These are phyloP conservation scores for Cydia fagiglandana DNA, from an alignment of 1,140 invertebrate species.

Conservation along the genomic window DNA sequence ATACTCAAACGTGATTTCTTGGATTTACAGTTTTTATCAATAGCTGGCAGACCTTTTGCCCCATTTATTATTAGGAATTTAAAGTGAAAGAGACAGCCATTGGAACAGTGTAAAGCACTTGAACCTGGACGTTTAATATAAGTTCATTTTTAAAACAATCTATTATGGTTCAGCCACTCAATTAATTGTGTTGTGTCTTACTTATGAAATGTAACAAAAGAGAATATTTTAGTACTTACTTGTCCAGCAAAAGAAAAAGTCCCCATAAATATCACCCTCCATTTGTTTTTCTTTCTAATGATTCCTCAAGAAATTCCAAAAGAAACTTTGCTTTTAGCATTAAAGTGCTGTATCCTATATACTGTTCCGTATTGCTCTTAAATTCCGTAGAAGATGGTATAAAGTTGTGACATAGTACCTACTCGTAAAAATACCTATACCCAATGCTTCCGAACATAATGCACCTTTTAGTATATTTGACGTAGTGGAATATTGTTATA, in stretches of 20 bases:
- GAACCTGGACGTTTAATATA: no score
- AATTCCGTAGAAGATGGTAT: background rate
- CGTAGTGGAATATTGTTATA: background rate
- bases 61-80: no score
- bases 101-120: no score
- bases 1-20: background rate
- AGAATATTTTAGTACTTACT: background rate
- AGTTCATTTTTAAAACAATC: no score
- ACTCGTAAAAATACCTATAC: background rate
- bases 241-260: background rate
- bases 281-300: background rate
- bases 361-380: background rate
- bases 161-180: no score
- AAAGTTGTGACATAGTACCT: background rate
- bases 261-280: background rate
- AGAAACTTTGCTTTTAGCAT: conserved; percentile 4
- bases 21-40: background rate
- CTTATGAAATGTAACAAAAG: background rate
- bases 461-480: background rate
- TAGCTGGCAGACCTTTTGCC: background rate
- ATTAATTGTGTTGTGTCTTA: no score
- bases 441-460: background rate
- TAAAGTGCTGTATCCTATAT: background rate
- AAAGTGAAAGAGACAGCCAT: no score
- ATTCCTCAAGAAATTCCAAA: background rate